phyloP scores from a whole-genome alignment of 2,888 invertebrate genomes.

The Drosophila leonis region DNA sequence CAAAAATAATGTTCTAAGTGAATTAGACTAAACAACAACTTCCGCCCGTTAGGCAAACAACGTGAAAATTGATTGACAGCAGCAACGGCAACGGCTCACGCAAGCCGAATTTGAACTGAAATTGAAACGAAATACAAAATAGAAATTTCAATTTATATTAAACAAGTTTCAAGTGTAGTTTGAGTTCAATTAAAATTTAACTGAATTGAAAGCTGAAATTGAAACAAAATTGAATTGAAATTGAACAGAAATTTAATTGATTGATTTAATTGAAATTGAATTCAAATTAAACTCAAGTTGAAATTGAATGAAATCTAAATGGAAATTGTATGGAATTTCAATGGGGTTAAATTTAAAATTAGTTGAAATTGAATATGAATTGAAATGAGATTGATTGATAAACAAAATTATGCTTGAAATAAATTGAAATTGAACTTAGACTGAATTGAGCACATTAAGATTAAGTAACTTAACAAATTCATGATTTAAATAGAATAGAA shows the following conservation, averaged over 20 bases:
- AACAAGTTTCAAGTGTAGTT: background rate
- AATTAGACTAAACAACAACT: conserved; percentile 60
- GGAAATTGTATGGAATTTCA: no score
- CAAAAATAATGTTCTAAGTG: conserved; percentile 53
- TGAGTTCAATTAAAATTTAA: background rate
- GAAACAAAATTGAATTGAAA: background rate
- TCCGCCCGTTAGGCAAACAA: conserved; percentile 58
- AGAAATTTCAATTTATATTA: conserved; percentile 1
- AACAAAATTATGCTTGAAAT: no score
- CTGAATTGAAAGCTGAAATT: conserved; percentile 6
- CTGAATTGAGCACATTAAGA: no score
- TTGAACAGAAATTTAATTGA: background rate
- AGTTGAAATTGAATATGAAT: background rate
- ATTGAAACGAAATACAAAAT: conserved; percentile 23
- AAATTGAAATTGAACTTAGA: no score
- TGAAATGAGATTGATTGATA: no score
- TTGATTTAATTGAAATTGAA: no score
- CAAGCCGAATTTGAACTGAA: conserved; percentile 28
- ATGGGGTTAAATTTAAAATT: no score
- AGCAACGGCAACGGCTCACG: conserved; percentile 44
- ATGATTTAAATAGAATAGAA: background rate
- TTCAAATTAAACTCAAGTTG: background rate
- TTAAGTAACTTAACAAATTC: no score
- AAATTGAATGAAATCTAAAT: background rate
- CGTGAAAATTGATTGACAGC: conserved; percentile 68